phyloP scores from a whole-genome alignment of 1,140 invertebrate genomes.

The Zaprionus africanus region DNA sequence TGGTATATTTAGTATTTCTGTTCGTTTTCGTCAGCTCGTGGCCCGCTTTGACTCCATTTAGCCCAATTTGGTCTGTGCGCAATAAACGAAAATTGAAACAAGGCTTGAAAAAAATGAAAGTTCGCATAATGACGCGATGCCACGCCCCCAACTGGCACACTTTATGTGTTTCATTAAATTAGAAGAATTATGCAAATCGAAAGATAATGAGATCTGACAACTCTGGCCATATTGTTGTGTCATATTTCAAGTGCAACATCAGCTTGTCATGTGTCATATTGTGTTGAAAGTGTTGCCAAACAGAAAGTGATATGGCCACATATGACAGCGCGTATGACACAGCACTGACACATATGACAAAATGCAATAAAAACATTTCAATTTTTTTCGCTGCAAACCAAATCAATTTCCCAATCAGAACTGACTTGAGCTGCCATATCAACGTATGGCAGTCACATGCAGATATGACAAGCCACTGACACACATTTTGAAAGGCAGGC shows the following conservation, averaged over 20 bases:
- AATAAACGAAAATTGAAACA: conserved; percentile 7
- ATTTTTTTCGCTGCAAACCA: not conserved
- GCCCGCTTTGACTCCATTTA: conserved; percentile 28
- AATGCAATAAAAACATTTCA: not conserved
- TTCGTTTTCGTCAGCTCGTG: conserved; percentile 14
- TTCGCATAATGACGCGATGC: conserved; percentile 22
- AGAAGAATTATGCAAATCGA: not conserved
- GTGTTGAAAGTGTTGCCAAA: not conserved
- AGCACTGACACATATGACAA: not conserved
- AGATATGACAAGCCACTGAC: not conserved
- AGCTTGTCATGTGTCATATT: not conserved
- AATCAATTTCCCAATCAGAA: not conserved
- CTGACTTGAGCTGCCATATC: not conserved
- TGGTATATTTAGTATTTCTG: conserved; percentile 41
- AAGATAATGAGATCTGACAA: not conserved
- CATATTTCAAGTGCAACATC: not conserved
- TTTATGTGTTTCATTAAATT: not conserved
- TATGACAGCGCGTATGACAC: not conserved
- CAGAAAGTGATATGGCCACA: not conserved
- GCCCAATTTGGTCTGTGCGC: conserved; percentile 5
- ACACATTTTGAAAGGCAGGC: not conserved
- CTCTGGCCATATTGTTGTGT: not conserved
- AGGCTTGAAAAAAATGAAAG: conserved; percentile 36
- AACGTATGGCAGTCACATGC: not conserved
- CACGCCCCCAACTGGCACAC: conserved; percentile 26